Evolutionary conservation across 2,113 vertebrate species (phyloP), one percentile per base, ranked within the genome.

Genomic region (Coregonus clupeaformis): DNA sequence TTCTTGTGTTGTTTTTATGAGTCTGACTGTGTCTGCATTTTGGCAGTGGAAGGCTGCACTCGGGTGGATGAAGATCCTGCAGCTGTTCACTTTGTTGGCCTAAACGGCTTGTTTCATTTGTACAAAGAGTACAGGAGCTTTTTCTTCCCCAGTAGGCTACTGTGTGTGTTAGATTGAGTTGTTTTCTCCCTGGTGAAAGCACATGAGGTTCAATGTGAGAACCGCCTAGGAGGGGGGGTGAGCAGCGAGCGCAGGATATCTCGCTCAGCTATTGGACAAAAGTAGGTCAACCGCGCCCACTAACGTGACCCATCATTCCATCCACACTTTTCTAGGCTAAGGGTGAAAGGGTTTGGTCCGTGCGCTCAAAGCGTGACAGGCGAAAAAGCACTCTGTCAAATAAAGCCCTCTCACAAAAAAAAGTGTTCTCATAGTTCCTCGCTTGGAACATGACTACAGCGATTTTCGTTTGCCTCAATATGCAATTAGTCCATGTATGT

Each of bases 181-280:
- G 74, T 79, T 84, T 81, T 29, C 73, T 79, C 72, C 59, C 68
- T 4, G 22, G 25, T 59, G 5, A 14, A 42, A 86, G 73, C 88
- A 90, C 90, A 85, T 86, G 89, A 86, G 81, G 42, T 87, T 87
- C 89, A 89, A 87, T 75, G 90, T 91, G 89, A 88, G 78, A 47
- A 1, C 65, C 27, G 66, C 32, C 63, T 3, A 22, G 57, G 22
- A 32, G 24, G 73, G 69, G 66, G 57, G 68, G 64, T 25, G 65
- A 47, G 25, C 49, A 25, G 76, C 73, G 20, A 69, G 73, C 27
- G 73, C 70, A 30, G 3, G 67, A 25, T 27, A 20, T 4, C 5
- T 45, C 60, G 71, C 65, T 60, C 64, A 73, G 78, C 83, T 57
- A 91, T 91, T 92, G 91, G 92, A 72, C 9, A 47, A 91, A 92